phyloP scores from a whole-genome alignment of 64 coral and sea anemone species.

The Platygyra sinensis region DNA sequence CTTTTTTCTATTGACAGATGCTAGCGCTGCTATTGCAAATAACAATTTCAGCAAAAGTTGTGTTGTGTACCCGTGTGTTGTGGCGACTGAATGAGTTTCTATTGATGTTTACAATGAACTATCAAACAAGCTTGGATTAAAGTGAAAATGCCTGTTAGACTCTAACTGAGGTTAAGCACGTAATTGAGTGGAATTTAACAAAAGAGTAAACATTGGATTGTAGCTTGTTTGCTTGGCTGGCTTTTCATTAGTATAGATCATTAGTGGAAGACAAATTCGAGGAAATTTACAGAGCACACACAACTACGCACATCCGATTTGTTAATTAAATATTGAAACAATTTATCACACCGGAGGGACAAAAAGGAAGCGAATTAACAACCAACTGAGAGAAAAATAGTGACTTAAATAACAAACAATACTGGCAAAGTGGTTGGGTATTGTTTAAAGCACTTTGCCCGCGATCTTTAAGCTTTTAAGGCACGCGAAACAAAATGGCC shows the following conservation, averaged over 20 bases:
- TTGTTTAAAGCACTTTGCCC: background rate
- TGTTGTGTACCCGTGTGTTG: background rate
- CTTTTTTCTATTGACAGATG: background rate
- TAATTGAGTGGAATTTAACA: slow-evolving; percentile 30
- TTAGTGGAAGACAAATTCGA: slow-evolving; percentile 5
- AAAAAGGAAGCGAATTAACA: background rate
- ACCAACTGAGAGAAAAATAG: background rate
- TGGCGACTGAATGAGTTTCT: background rate
- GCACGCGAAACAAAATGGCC: background rate
- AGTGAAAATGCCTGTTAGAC: background rate
- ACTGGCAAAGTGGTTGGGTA: background rate
- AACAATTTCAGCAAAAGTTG: background rate
- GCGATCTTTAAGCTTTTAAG: slow-evolving; percentile 5
- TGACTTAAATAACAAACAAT: background rate
- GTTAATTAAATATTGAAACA: slow-evolving; percentile 34
- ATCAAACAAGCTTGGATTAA: background rate
- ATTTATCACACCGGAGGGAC: background rate
- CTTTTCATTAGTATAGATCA: background rate
- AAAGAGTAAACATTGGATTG: slow-evolving; percentile 31
- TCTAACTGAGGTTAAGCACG: slow-evolving; percentile 4
- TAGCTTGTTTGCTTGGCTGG: background rate
- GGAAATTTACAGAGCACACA: background rate
- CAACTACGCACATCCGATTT: slow-evolving; percentile 17
- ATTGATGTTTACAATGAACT: slow-evolving; percentile 1
- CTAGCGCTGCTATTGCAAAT: background rate